Base-by-base conservation (phyloP, 2,797 vertebrate species). In the Thamnophis elegans region DNA sequence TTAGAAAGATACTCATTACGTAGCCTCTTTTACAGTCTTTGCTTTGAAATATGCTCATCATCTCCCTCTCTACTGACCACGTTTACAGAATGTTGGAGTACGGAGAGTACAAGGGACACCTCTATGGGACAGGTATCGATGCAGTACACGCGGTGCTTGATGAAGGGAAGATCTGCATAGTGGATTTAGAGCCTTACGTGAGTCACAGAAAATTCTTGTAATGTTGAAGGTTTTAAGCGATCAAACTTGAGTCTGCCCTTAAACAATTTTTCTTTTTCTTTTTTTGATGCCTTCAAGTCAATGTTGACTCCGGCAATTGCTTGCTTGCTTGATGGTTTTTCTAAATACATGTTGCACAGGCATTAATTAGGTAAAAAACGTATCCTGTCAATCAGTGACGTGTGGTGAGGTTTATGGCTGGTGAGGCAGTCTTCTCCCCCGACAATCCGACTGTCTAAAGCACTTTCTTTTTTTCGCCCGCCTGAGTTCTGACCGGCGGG, bases 121-220 rank as follows among this genome's bases (percentile, higher is more conserved):
- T 98, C 55, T 99, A 99, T 16, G 99, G 99, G 87, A 99, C 99
- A 90, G 99, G 98, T 92, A 93, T 98, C 11, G 98, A 99, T 54
- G 97, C 98, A 16, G 98, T 98, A 42, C 98, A 95, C 93, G 95
- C 97, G 0, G 98, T 99, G 90, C 97, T 99, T 0, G 97, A 97
- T 89, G 97, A 96, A 90, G 98, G 98, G 16, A 99, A 98, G 97
- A 98, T 99, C 95, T 99, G 99, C 90, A 92, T 99, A 89, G 95
- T 99, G 56, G 99, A 99, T 97, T 98, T 99, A 58, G 98, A 99
- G 93, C 98, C 99, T 93, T 98, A 98, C 93, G 99, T 99, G 94
- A 97, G 97, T 95, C 62, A 32, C 65, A 87, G 36, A 89, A 51
- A 42, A 54, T 22, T 36, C 32, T 82, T 54, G 51, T 56, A 55